These are phyloP conservation scores for Ataeniobius toweri DNA, from an alignment of 2,797 vertebrate species.

Conservation along the genomic window DNA sequence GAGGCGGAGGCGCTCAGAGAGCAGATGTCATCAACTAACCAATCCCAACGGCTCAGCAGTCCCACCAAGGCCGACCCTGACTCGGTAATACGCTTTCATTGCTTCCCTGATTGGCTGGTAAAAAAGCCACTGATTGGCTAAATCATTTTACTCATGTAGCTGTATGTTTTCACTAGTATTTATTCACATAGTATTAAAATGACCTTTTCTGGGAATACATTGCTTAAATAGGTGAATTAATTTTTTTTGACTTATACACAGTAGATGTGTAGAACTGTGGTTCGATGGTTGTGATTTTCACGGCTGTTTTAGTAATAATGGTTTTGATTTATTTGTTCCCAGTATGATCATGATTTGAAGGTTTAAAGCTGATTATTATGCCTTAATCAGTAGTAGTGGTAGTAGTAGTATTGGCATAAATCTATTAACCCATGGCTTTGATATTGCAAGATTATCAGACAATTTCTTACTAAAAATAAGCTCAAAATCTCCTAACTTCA, in stretches of 20 bases:
- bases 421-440: neutral
- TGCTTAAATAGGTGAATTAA: neutral
- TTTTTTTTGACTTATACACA: neutral
- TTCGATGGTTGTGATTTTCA: neutral
- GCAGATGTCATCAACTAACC: slow-evolving; percentile 91
- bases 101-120: slow-evolving; percentile 23
- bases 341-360: neutral
- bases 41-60: slow-evolving; percentile 88
- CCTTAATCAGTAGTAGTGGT: neutral
- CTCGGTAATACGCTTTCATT: slow-evolving; percentile 82
- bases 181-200: too few relatives aligned
- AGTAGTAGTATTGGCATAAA: neutral
- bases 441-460: neutral
- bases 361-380: neutral
- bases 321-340: neutral
- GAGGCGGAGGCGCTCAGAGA: slow-evolving; percentile 91
- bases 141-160: slow-evolving; percentile 41
- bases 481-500: too few relatives aligned
- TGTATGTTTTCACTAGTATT: neutral
- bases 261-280: neutral
- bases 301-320: neutral
- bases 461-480: neutral
- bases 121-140: slow-evolving; percentile 43
- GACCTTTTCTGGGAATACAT: neutral
- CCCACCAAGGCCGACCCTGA: slow-evolving; percentile 90